Base-by-base conservation (phyloP, 2,888 invertebrate genomes). In the Rapana venosa region DNA sequence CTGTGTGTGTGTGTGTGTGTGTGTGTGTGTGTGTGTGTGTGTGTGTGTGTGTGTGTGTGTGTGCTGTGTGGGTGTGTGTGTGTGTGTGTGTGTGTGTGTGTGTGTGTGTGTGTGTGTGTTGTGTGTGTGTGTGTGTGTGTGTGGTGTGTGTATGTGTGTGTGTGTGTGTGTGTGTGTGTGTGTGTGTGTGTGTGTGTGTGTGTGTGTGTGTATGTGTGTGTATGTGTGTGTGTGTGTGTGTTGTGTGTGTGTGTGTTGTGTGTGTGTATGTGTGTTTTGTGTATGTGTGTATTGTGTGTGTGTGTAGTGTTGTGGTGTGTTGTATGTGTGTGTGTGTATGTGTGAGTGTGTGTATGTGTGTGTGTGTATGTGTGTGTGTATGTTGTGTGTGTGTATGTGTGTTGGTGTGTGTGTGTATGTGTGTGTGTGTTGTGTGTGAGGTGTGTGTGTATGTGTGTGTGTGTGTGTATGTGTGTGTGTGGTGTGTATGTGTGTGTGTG, bases 401-500 rank as follows among this genome's bases (percentile, higher is more conserved):
- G 70, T 4, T 20, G 0, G 70, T 4, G 70, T 15, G 70, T 70
- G 70, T 4, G 70, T 70, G 70, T 4, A n/a, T 70, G 70, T 4
- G n/a, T 70, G 70, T n/a, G n/a, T n/a, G n/a, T n/a, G n/a, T n/a
- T n/a, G n/a, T n/a, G n/a, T n/a, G n/a, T n/a, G n/a, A n/a, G n/a
- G n/a, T n/a, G n/a, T 4, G 70, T 70, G 70, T 26, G 70, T 70
- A n/a, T 70, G 70, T 70, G 70, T 26, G 20, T 70, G 70, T 22
- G 70, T 70, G 70, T 26, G 70, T 20, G 70, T 26, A 22, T 5
- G 70, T 26, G 70, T 20, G 70, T 20, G 70, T 20, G 70, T 20
- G 70, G 70, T 20, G 70, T 70, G 70, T 70, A 26, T 70, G 70
- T 70, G 70, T 70, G 70, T 70, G 70, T 70, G 70, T 70, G 70